phyloP scores from a whole-genome alignment of 1,140 invertebrate genomes.

The Parapsyche elsis region DNA sequence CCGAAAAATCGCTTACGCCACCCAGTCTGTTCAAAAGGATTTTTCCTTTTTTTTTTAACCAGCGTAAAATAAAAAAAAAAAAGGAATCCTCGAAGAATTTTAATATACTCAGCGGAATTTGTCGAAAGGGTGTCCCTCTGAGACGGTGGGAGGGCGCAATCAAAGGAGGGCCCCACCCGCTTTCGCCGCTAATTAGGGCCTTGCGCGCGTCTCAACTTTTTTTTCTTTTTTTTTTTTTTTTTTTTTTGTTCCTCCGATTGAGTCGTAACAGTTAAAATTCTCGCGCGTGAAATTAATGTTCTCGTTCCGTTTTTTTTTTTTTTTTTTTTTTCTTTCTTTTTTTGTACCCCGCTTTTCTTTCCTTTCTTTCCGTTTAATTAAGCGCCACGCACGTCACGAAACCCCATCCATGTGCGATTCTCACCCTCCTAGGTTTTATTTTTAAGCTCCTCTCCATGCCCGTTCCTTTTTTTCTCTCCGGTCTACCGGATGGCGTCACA shows the following conservation, averaged over 20 bases:
- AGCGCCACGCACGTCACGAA: constrained; percentile 35
- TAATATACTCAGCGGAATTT: constrained; percentile 28
- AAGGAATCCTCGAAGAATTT: constrained; percentile 15
- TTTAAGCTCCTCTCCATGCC: constrained; percentile 2
- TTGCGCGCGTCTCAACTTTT: constrained; percentile 15
- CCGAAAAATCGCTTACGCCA: constrained; percentile 13
- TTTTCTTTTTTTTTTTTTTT: constrained; percentile 24
- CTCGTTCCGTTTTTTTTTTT: neutral
- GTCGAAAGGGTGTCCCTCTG: neutral
- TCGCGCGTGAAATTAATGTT: constrained; percentile 52
- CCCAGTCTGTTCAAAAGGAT: neutral
- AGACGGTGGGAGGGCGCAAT: neutral
- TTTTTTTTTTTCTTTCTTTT: neutral
- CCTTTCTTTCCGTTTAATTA: constrained; percentile 34
- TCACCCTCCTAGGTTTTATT: neutral
- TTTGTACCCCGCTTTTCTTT: neutral
- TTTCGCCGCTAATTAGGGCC: constrained; percentile 36
- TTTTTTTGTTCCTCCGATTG: constrained; percentile 37
- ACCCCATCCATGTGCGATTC: neutral
- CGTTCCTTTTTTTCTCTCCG: neutral
- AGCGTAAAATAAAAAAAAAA: neutral
- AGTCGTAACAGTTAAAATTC: constrained; percentile 54
- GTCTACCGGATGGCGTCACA: neutral
- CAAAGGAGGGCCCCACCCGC: constrained; percentile 2
- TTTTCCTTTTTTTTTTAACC: neutral